Evolutionary conservation across 53 echinoderm and acorn worm genomes (phyloP).

Genomic region (Holothuria scabra): DNA sequence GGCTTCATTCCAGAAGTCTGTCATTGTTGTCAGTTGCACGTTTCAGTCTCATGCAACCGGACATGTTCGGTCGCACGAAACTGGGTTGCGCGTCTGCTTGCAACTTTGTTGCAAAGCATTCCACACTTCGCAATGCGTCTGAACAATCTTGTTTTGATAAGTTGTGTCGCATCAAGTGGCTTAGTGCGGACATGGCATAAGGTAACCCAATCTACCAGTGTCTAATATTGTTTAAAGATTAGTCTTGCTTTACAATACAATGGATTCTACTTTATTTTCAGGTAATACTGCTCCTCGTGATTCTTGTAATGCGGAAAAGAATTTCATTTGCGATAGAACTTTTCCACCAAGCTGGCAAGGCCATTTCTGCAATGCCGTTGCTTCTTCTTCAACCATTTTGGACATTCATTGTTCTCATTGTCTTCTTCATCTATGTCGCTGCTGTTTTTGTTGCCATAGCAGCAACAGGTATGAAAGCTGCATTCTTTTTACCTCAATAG

Average conservation of each 20-base stretch:
- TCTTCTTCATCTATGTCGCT: slow-evolving; percentile 81
- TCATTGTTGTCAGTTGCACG: no score
- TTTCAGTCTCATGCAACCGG: no score
- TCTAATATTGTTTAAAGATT: background rate
- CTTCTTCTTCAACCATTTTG: slow-evolving; percentile 89
- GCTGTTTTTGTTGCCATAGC: slow-evolving; percentile 92
- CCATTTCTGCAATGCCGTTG: slow-evolving; percentile 89
- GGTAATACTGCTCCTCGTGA: slow-evolving; percentile 85
- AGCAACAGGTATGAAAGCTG: slow-evolving; percentile 72
- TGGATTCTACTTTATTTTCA: background rate
- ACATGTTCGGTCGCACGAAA: no score
- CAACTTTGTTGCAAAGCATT: no score
- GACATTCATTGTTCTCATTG: slow-evolving; percentile 85
- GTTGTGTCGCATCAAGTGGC: no score
- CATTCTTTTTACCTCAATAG: no score
- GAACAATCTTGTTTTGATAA: no score
- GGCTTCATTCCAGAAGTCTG: no score
- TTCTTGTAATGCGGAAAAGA: slow-evolving; percentile 95
- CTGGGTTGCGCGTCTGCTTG: no score
- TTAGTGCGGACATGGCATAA: no score
- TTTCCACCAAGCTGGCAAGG: slow-evolving; percentile 92
- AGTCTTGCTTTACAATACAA: background rate
- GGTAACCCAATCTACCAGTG: no score
- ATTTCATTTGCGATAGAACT: slow-evolving; percentile 90
- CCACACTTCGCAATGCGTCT: no score